phyloP scores from a whole-genome alignment of 2,888 invertebrate genomes.

The Cantharis rustica region DNA sequence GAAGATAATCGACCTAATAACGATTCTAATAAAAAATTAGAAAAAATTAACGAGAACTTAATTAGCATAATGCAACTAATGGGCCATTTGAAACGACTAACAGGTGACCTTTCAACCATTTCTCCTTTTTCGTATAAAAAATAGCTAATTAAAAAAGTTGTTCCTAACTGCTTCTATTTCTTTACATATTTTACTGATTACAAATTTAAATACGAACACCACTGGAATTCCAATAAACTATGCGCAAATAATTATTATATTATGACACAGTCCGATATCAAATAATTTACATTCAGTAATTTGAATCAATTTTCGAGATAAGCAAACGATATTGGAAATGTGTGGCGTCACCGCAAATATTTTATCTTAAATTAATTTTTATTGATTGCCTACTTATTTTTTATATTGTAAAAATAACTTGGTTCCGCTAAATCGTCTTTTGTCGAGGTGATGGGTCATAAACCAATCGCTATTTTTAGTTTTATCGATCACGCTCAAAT shows the following conservation, averaged over 20 bases:
- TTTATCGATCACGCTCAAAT: neutral
- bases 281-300: neutral
- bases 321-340: neutral
- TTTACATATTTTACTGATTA: neutral
- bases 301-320: neutral
- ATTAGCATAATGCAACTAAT: constrained; percentile 47
- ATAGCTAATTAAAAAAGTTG: neutral
- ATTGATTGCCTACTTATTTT: neutral
- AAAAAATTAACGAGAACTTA: constrained; percentile 32
- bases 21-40: neutral
- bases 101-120: constrained; percentile 54
- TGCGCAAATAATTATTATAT: neutral
- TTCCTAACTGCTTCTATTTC: neutral
- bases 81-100: constrained; percentile 60
- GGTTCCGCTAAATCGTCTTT: neutral
- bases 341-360: neutral
- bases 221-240: neutral
- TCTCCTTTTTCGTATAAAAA: neutral
- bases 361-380: neutral
- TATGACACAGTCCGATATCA: neutral
- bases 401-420: neutral
- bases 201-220: neutral
- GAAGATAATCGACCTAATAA: constrained; percentile 14
- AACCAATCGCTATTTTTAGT: neutral
- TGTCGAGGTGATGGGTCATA: neutral